Base-by-base conservation (phyloP, 2,113 vertebrate genomes). In the Dinomys branickii region DNA sequence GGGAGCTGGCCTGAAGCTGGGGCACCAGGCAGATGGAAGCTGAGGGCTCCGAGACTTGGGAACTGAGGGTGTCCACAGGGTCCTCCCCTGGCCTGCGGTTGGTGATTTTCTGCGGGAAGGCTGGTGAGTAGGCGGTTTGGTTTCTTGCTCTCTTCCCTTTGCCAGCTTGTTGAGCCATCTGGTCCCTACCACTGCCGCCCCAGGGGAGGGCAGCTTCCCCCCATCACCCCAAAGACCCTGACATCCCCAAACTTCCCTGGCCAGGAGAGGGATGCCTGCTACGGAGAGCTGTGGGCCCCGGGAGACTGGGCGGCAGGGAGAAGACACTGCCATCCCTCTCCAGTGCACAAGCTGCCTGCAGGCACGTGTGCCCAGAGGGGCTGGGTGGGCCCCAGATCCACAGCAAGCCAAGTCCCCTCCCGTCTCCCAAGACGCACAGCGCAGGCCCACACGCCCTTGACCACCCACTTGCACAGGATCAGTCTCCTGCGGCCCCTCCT, bases 31-130 rank as follows among this genome's bases (percentile, higher is more conserved):
- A 19, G 1, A 33, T 2, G 28, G 78, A 26, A 35, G 41, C 16
- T 16, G 41, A 11, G 65, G 77, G 85, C 35, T 54, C 41, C 14
- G 35, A 61, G 81, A 1, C 11, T 26, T 44, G 47, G 38, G 33
- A 0, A 26, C 20, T 0, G 16, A 1, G 24, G 56, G 58, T 26
- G 19, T 35, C n/a, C 17, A 0, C 24, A 5, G 44, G 33, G 58
- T 26, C 13, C 50, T 87, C 20, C 56, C 2, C 1, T 20, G 26
- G 41, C 59, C 47, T 30, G 0, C 5, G 0, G 3, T 26, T 47
- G 67, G 47, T 22, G 33, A 28, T 77, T 87, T 58, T 9, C 44
- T 44, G 54, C 86, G 35, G 78, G 78, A 92, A 93, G 52, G n/a
- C 94, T 84, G 67, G 71, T n/a, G 81, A 67, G 65, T 26, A 38